Conservation (phyloP, 1,140 invertebrate species). For the Ostrea denselamellosa region DNA sequence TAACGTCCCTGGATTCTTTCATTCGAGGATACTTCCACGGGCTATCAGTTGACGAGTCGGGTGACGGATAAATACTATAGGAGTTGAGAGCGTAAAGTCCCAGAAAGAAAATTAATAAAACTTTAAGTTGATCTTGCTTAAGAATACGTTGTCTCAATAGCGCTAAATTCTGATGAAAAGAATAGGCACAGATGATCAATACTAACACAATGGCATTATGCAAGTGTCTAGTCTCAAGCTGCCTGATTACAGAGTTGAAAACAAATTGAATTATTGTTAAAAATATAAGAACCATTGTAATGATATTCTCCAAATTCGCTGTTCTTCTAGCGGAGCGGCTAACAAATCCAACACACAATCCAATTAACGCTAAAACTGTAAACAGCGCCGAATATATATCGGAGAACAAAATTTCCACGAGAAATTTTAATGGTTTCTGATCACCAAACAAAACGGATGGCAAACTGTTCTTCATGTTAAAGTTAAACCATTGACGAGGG, state of each 20-base stretch:
- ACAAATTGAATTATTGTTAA: not conserved
- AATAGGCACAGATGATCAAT: constrained; percentile 51
- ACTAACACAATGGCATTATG: constrained; percentile 65
- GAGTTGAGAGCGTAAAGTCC: constrained; percentile 21
- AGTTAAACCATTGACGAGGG: constrained; percentile 70
- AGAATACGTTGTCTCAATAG: not conserved
- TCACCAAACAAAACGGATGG: constrained; percentile 63
- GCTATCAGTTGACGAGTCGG: not conserved
- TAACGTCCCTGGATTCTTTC: constrained; percentile 65
- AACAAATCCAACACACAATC: constrained; percentile 18
- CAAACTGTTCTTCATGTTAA: constrained; percentile 66
- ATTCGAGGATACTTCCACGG: not conserved
- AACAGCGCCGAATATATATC: constrained; percentile 46
- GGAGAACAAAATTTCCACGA: constrained; percentile 56
- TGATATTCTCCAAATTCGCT: not conserved
- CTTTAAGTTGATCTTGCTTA: not conserved
- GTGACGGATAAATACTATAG: constrained; percentile 19
- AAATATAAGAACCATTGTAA: not conserved
- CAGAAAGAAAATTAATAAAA: not conserved
- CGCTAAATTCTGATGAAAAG: constrained; percentile 48
- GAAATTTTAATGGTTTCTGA: constrained; percentile 47
- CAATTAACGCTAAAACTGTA: constrained; percentile 9
- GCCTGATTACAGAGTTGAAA: constrained; percentile 56
- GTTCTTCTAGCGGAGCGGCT: not conserved
- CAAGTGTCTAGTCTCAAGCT: constrained; percentile 66